Evolutionary conservation across 2,797 vertebrate species (phyloP).

Genomic region (Cirrhinus mrigala): DNA sequence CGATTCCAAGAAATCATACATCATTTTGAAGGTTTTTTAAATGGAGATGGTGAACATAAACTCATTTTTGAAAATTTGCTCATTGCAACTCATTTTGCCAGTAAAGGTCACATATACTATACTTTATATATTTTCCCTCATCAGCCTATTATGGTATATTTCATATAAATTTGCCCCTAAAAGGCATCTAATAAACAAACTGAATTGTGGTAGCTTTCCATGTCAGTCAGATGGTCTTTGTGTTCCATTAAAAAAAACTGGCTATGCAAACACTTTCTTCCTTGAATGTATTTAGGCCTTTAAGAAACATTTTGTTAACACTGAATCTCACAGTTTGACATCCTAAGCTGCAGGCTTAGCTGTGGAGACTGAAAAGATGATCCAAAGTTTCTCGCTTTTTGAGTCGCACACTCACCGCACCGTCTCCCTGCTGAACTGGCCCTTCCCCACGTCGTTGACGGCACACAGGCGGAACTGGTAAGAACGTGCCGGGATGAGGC

Average conservation of each 20-base stretch:
- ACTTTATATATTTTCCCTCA: background rate
- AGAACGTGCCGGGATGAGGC: constrained; percentile 92
- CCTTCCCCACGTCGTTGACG: constrained; percentile 93
- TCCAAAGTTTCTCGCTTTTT: background rate
- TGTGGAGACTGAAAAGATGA: background rate
- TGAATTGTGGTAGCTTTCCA: background rate
- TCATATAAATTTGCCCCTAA: background rate
- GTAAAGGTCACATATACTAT: too few species aligned
- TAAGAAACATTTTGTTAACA: background rate
- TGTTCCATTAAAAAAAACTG: background rate
- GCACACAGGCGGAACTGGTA: constrained; percentile 97
- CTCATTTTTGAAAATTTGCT: too few species aligned
- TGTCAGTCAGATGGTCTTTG: background rate
- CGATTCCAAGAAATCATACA: too few species aligned
- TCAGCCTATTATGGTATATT: background rate
- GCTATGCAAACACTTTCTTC: background rate
- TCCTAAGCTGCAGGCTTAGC: background rate
- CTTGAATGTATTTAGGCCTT: background rate
- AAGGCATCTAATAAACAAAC: background rate
- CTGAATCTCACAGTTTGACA: background rate
- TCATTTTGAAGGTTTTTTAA: too few species aligned
- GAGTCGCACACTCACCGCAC: constrained; percentile 83
- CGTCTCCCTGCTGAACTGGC: constrained; percentile 97
- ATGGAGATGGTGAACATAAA: too few species aligned
- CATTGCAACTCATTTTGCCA: too few species aligned